A percentile compares a stretch with the other conserved stretches of the same genome.
Evolutionary conservation across 1,140 invertebrate genomes (phyloP).

Genomic region (Argopecten irradians): DNA sequence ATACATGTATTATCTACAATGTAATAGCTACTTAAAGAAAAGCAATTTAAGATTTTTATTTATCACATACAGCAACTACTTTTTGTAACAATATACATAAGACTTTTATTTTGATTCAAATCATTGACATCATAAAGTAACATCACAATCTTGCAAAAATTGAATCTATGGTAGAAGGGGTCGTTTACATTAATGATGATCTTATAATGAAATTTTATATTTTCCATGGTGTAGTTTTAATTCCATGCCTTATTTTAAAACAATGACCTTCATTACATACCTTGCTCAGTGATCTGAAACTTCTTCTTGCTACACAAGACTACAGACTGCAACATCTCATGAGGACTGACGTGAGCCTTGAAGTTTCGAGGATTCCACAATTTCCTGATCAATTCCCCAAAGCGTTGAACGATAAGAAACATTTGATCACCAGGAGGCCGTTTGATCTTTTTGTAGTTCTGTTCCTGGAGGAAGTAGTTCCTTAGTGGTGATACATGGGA

Average conservation of each 20-base stretch:
- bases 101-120: not conserved
- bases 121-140: too few species aligned
- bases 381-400: conserved; percentile 98
- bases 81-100: not conserved
- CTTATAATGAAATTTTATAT: too few species aligned
- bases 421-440: conserved; percentile 87
- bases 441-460: conserved; percentile 92
- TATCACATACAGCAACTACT: not conserved
- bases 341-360: conserved; percentile 99
- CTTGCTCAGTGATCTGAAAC: conserved; percentile 99
- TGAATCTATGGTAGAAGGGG: too few species aligned
- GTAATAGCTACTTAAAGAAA: too few species aligned
- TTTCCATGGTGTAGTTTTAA: too few species aligned
- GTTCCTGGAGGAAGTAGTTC: conserved; percentile 96
- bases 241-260: not conserved
- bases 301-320: conserved; percentile 98
- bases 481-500: conserved; percentile 95
- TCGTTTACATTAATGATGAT: too few species aligned
- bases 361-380: conserved; percentile 99
- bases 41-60: too few species aligned
- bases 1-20: too few species aligned
- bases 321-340: conserved; percentile 99
- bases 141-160: too few species aligned
- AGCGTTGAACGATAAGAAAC: conserved; percentile 95
- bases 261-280: conserved; percentile 76